Conservation (phyloP, 1,140 invertebrate species). For the Piezodorus guildinii region DNA sequence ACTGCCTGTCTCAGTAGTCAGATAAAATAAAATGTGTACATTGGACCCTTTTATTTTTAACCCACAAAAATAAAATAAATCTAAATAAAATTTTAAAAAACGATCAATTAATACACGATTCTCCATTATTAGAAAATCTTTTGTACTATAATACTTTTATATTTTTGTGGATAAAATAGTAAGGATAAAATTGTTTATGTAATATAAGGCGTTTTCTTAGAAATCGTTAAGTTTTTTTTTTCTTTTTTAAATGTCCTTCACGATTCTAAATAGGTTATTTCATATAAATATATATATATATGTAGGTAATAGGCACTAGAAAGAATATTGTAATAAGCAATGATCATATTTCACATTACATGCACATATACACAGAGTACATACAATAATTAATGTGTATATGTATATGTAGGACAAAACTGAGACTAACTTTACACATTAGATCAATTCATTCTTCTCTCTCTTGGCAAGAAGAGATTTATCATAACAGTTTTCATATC, state of each 20-base stretch:
- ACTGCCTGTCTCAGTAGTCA: not conserved
- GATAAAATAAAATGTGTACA: not conserved
- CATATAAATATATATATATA: conserved; percentile 11
- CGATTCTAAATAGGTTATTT: conserved; percentile 1
- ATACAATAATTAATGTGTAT: conserved; percentile 9
- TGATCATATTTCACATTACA: conserved; percentile 9
- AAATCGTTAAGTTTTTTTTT: conserved; percentile 1
- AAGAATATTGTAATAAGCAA: conserved; percentile 14
- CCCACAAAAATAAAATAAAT: conserved; percentile 7
- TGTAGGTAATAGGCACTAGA: conserved; percentile 6
- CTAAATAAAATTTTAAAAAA: conserved; percentile 13
- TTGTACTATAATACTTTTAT: conserved; percentile 4
- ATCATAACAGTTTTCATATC: conserved; percentile 3
- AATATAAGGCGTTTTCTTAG: conserved; percentile 10
- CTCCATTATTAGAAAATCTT: conserved; percentile 9
- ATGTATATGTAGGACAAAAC: conserved; percentile 10
- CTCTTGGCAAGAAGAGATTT: conserved; percentile 12
- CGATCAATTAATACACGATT: conserved; percentile 17
- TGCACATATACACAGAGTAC: not conserved
- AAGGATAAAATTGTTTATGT: conserved; percentile 9
- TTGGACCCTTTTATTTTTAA: conserved; percentile 18
- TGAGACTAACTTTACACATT: conserved; percentile 1
- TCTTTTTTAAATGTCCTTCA: too few species aligned
- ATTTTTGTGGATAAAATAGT: conserved; percentile 11
- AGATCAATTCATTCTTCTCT: conserved; percentile 8